Conservation (phyloP, 2,797 vertebrate species). For the Hoplostethus atlanticus region DNA sequence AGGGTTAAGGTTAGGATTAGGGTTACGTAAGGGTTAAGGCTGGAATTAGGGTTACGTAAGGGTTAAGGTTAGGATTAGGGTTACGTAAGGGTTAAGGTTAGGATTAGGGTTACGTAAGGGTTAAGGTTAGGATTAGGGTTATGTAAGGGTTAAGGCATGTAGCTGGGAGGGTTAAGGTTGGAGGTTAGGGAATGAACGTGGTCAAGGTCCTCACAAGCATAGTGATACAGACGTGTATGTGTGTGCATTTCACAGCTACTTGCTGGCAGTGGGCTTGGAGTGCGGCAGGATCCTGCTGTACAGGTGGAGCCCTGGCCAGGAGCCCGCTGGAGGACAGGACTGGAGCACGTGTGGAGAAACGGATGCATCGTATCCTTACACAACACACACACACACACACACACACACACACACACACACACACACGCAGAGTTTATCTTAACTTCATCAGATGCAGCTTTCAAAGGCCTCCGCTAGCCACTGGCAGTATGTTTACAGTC, state of each 20-base stretch:
- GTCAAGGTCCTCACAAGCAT: no score
- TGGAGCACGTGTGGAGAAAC: conserved; percentile 88
- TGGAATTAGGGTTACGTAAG: no score
- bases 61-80: no score
- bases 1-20: no score
- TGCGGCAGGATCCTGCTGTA: conserved; percentile 89
- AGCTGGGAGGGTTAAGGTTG: no score
- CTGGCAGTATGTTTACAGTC: not conserved
- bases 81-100: no score
- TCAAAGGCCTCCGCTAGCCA: not conserved
- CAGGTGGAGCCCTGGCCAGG: conserved; percentile 86
- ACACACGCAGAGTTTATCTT: conserved; percentile 2
- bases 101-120: no score
- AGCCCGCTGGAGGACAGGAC: conserved; percentile 79
- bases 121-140: no score
- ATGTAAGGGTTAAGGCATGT: no score
- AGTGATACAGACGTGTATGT: not conserved
- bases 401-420: not conserved
- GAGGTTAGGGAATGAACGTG: no score
- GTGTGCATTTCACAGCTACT: conserved; percentile 82
- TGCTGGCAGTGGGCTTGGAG: conserved; percentile 93
- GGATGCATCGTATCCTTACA: conserved; percentile 86
- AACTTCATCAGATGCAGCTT: conserved; percentile 13
- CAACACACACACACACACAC: no score
- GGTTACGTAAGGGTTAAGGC: no score